These are phyloP conservation scores for Strigamia maritima DNA, from an alignment of 2,888 invertebrate genomes.

Conservation along the genomic window DNA sequence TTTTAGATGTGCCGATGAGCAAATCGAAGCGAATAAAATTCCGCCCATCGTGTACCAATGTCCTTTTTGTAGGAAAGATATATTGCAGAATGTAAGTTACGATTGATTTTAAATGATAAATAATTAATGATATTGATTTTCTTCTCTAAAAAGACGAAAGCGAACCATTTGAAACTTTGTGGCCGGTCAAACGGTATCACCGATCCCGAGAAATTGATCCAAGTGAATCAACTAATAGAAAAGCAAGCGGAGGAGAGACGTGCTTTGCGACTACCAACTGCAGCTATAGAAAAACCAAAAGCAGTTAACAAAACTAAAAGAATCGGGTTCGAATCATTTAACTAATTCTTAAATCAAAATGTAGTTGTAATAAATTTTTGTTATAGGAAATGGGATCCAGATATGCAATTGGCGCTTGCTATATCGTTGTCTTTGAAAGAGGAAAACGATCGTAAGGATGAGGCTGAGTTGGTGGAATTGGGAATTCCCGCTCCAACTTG, in stretches of 20 bases:
- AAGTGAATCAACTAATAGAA: constrained; percentile 52
- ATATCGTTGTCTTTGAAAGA: constrained; percentile 55
- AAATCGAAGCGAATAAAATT: background rate
- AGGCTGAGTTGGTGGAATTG: constrained; percentile 50
- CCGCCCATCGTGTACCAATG: background rate
- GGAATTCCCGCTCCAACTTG: constrained; percentile 40
- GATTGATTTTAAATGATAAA: background rate
- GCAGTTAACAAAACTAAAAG: background rate
- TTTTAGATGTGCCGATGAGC: background rate
- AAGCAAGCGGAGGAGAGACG: constrained; percentile 53
- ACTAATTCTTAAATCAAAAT: background rate
- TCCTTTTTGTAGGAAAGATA: background rate
- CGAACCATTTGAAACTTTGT: constrained; percentile 53
- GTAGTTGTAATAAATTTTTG: too few species aligned
- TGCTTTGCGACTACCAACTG: constrained; percentile 53
- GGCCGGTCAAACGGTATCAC: constrained; percentile 52
- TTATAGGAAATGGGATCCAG: constrained; percentile 47
- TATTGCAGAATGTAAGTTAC: background rate
- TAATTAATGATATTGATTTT: background rate
- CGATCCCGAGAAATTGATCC: constrained; percentile 49
- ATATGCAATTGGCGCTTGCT: constrained; percentile 54
- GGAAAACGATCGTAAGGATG: constrained; percentile 49
- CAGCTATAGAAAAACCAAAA: background rate
- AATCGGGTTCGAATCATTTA: background rate
- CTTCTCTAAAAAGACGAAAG: constrained; percentile 43